Base-by-base conservation (phyloP, 2,888 invertebrate genomes). In the Ceramica pisi region DNA sequence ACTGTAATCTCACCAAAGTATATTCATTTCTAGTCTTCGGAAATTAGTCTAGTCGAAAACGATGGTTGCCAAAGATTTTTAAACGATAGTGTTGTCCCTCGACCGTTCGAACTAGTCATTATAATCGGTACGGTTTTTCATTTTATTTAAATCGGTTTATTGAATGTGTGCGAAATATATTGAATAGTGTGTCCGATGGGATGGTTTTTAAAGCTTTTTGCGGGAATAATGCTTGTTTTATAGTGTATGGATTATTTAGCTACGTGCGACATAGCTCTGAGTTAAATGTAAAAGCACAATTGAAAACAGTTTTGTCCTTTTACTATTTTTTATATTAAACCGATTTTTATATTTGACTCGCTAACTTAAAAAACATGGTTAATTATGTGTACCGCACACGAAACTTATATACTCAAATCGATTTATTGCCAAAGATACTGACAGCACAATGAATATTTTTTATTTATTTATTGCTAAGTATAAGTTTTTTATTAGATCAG, bases 41-140 rank as follows among this genome's bases (percentile, higher is more conserved):
- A 84, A 85, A 83, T 83, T 82, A 84, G 78, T 90, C 91, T 93
- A 92, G 93, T 92, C 92, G 78, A 81, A 67, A 87, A 84, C 69
- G 63, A 80, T 78, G 72, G 78, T 86, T 84, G 86, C 93, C 93
- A 93, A 94, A 94, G 92, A 93, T 90, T 88, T 89, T 80, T 70
- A 70, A 69, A 67, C 67, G 68, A 69, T 81, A 72, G 71, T 75
- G 77, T 83, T 67, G 71, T 80, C 80, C 87, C 90, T 87, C 89
- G 76, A 89, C 89, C 91, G 84, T 88, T 89, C 92, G 94, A 92
- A 92, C 94, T 95, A 94, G 95, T 95, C 95, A 93, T 90, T 90
- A 68, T 80, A 81, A 86, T 86, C 80, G 76, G 77, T 69, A 65
- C 59, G 71, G 64, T 75, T 73, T 59, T 75, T 48, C 46, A n/a